Percentiles rank a stretch among this genome's conserved stretches.
Conservation (phyloP, 2,888 invertebrate genomes). For the Tuta absoluta region DNA sequence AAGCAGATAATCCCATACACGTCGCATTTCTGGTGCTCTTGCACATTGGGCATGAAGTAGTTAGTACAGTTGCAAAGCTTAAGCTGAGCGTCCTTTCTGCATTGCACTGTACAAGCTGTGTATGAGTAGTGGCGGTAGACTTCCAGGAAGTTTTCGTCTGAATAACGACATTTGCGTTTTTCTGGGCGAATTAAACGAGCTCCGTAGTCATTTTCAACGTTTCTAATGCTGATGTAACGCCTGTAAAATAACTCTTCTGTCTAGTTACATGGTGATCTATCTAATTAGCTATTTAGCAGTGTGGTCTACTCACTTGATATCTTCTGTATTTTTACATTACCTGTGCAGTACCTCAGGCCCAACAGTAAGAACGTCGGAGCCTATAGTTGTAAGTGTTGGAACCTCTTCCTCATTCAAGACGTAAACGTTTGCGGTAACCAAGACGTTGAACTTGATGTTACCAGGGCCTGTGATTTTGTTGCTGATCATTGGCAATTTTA, state of each 20-base stretch:
- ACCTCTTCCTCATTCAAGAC: constrained; percentile 86
- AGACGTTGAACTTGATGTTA: constrained; percentile 73
- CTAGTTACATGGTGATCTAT: neutral
- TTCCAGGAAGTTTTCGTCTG: constrained; percentile 81
- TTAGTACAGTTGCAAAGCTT: constrained; percentile 85
- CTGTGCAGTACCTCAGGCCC: constrained; percentile 80
- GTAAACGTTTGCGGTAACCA: constrained; percentile 81
- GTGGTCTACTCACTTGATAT: neutral
- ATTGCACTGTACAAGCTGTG: constrained; percentile 87
- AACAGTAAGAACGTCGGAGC: constrained; percentile 83
- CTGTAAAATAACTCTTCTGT: constrained; percentile 48
- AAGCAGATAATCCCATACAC: constrained; percentile 85
- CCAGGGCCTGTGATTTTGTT: constrained; percentile 84
- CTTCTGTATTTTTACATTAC: constrained; percentile 51
- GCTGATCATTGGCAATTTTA: constrained; percentile 81
- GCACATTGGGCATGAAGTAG: constrained; percentile 85
- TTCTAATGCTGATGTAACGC: constrained; percentile 79
- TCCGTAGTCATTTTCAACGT: constrained; percentile 86
- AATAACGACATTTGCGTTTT: constrained; percentile 88
- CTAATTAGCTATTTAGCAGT: no score
- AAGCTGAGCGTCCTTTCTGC: constrained; percentile 85
- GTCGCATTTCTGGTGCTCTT: constrained; percentile 81
- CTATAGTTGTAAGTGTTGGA: constrained; percentile 85
- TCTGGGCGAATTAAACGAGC: constrained; percentile 82
- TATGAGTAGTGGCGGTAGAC: constrained; percentile 85